A percentile compares a stretch with the other conserved stretches of the same genome.
phyloP scores from a whole-genome alignment of 2,113 vertebrate genomes.

The Cottus gobio region DNA sequence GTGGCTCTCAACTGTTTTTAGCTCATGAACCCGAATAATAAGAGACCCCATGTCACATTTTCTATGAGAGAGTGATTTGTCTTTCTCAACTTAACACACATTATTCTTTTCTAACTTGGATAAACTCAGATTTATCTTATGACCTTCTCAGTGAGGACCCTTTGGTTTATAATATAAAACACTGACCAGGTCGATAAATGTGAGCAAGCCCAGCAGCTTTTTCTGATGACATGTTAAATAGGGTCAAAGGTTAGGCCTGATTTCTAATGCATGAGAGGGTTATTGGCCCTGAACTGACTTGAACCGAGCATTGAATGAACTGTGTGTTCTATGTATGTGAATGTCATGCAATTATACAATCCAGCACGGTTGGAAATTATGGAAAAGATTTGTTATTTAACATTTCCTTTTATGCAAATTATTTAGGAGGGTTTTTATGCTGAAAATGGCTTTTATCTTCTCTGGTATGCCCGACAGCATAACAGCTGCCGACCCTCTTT shows the following conservation, averaged over 20 bases:
- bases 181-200: not conserved
- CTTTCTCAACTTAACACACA: not conserved
- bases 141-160: not conserved
- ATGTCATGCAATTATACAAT: not conserved
- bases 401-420: not conserved
- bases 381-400: not conserved
- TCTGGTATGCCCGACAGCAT: not conserved
- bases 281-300: not conserved
- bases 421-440: not conserved
- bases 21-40: not conserved
- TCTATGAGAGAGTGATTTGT: not conserved
- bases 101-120: not conserved
- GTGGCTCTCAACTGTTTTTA: not conserved
- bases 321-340: not conserved
- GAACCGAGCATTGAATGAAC: not conserved
- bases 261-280: not conserved
- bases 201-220: not conserved
- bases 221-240: not conserved
- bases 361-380: not conserved
- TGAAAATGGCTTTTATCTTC: slow-evolving; percentile 8
- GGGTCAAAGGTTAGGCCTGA: not conserved
- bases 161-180: not conserved
- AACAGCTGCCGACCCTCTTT: not conserved
- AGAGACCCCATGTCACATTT: not conserved
- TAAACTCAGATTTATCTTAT: not conserved